These are phyloP conservation scores for Rhyacophila evoluta DNA, from an alignment of 2,888 invertebrate species.

Conservation along the genomic window DNA sequence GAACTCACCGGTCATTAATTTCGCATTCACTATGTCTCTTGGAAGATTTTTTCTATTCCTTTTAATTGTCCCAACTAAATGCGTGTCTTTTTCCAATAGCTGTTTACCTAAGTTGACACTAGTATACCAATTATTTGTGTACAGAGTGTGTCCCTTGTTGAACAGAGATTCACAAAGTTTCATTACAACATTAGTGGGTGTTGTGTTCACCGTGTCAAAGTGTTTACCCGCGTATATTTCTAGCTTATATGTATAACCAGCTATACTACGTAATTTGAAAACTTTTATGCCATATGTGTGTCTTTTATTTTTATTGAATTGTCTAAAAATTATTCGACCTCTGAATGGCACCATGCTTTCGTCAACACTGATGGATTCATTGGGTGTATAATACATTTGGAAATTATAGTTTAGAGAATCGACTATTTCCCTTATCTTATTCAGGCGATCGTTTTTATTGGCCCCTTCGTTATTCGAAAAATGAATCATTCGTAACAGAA, in stretches of 20 bases:
- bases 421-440: not conserved
- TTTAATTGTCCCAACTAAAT: no score
- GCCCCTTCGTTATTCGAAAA: not conserved
- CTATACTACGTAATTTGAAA: not conserved
- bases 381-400: no score
- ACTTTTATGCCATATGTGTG: not conserved
- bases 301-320: not conserved
- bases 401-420: not conserved
- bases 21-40: no score
- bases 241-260: not conserved
- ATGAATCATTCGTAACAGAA: not conserved
- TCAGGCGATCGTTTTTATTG: not conserved
- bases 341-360: not conserved
- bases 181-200: slow-evolving; percentile 57
- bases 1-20: no score
- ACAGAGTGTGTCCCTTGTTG: slow-evolving; percentile 56
- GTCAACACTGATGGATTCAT: not conserved
- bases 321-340: not conserved
- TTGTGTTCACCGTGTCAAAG: not conserved
- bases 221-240: not conserved
- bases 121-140: slow-evolving; percentile 58
- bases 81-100: no score
- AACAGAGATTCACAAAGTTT: slow-evolving; percentile 56
- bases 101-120: slow-evolving; percentile 55
- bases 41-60: no score